These are phyloP conservation scores for Parus major DNA, from an alignment of 2,113 vertebrate species.

Conservation along the genomic window DNA sequence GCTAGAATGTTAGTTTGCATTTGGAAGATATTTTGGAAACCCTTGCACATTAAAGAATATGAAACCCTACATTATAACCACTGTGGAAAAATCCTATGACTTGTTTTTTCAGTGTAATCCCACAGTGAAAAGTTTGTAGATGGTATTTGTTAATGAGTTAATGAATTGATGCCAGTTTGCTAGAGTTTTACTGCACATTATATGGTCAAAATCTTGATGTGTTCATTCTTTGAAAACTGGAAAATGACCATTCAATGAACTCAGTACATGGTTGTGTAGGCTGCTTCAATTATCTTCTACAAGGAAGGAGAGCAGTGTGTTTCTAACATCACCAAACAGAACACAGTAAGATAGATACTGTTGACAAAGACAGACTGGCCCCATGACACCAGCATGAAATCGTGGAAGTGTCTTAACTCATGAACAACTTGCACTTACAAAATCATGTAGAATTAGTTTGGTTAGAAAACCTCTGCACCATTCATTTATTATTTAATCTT, in stretches of 20 bases:
- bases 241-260: not conserved
- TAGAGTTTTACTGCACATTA: not conserved
- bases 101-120: not conserved
- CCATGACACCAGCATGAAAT: slow-evolving; percentile 23
- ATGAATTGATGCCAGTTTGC: slow-evolving; percentile 26
- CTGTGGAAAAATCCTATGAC: not conserved
- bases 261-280: not conserved
- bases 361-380: slow-evolving; percentile 46
- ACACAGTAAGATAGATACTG: slow-evolving; percentile 2
- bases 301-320: not conserved
- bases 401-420: slow-evolving; percentile 28
- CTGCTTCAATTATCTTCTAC: not conserved
- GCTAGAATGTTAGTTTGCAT: not conserved
- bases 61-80: not conserved
- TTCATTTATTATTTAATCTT: slow-evolving; percentile 92
- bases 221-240: not conserved
- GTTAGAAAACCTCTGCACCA: slow-evolving; percentile 72
- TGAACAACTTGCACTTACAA: slow-evolving; percentile 33
- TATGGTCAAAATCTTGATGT: not conserved
- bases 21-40: not conserved
- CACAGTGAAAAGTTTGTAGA: not conserved
- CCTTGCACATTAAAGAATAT: not conserved
- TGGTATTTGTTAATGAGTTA: slow-evolving; percentile 21
- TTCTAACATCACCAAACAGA: not conserved
- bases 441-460: slow-evolving; percentile 56